Conservation (phyloP, 1,140 invertebrate species). For the Patella vulgata region DNA sequence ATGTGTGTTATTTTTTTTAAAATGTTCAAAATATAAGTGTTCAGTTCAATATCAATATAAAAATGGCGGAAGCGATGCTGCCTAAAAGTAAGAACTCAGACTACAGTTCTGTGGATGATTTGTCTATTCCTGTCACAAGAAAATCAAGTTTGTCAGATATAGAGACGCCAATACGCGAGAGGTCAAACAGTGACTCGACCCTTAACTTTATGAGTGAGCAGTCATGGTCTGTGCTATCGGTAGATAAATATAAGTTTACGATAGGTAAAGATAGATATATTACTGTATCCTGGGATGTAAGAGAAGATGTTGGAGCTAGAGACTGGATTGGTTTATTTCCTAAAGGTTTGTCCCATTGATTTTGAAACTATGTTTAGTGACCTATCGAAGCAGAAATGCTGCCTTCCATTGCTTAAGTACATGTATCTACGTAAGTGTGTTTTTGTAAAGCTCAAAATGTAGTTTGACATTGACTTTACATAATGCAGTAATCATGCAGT, state of each 20-base stretch:
- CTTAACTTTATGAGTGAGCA: slow-evolving; percentile 39
- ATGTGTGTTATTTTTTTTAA: too few species aligned
- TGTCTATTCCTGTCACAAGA: slow-evolving; percentile 43
- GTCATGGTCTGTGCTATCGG: slow-evolving; percentile 43
- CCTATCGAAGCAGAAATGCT: too few species aligned
- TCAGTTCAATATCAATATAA: not conserved
- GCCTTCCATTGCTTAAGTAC: too few species aligned
- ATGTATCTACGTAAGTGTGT: too few species aligned
- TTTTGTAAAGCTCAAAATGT: not conserved
- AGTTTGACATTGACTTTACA: too few species aligned
- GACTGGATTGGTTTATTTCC: slow-evolving; percentile 67
- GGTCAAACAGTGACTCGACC: slow-evolving; percentile 55
- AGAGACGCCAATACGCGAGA: slow-evolving; percentile 35
- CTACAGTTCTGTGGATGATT: slow-evolving; percentile 49
- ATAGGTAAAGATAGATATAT: slow-evolving; percentile 41
- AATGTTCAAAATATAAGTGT: slow-evolving; percentile 1
- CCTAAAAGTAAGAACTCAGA: slow-evolving; percentile 22
- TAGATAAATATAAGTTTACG: slow-evolving; percentile 31
- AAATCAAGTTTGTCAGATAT: slow-evolving; percentile 24
- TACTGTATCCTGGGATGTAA: slow-evolving; percentile 64
- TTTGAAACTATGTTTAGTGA: too few species aligned
- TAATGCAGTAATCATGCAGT: too few species aligned
- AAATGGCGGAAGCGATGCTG: slow-evolving; percentile 37
- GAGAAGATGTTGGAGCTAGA: slow-evolving; percentile 58
- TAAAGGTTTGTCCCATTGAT: slow-evolving; percentile 56